Percentiles rank a stretch among this genome's conserved stretches.
Conservation (phyloP, 2,113 vertebrate species). For the Syngnathoides biaculeatus region DNA sequence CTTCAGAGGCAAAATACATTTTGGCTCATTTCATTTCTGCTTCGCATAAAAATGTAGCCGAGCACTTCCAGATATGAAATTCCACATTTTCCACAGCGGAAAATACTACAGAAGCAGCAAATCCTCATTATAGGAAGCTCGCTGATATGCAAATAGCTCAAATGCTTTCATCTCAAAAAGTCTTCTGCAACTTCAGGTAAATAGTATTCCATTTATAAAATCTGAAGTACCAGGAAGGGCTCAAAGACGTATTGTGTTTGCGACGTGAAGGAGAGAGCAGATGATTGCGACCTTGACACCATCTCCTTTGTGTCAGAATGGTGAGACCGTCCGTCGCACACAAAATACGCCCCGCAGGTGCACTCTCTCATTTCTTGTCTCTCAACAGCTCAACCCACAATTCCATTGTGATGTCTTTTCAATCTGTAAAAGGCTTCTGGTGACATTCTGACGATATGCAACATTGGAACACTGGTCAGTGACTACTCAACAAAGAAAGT, state of each 20-base stretch:
- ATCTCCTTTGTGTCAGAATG: conserved; percentile 9
- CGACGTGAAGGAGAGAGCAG: conserved; percentile 19
- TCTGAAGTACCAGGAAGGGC: conserved; percentile 40
- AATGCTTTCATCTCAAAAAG: conserved; percentile 42
- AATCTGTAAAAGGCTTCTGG: conserved; percentile 12
- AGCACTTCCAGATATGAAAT: conserved; percentile 12
- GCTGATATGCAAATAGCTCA: conserved; percentile 46
- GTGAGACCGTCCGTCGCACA: conserved; percentile 4
- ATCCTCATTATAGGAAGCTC: conserved; percentile 36
- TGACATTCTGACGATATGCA: conserved; percentile 30
- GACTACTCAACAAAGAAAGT: conserved; percentile 40
- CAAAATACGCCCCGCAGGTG: background rate
- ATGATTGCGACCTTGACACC: conserved; percentile 6
- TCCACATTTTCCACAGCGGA: conserved; percentile 23
- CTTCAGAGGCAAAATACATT: conserved; percentile 23
- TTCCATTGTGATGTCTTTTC: conserved; percentile 38
- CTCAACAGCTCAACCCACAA: conserved; percentile 13
- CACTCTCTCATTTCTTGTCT: conserved; percentile 26
- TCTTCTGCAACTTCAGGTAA: conserved; percentile 41
- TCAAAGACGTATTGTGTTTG: conserved; percentile 35
- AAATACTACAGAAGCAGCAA: conserved; percentile 23
- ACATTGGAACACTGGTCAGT: conserved; percentile 25
- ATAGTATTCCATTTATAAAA: conserved; percentile 40
- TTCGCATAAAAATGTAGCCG: background rate
- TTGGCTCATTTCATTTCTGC: conserved; percentile 10